Conservation (phyloP, 2,113 vertebrate genomes). For the Saccopteryx leptura region DNA sequence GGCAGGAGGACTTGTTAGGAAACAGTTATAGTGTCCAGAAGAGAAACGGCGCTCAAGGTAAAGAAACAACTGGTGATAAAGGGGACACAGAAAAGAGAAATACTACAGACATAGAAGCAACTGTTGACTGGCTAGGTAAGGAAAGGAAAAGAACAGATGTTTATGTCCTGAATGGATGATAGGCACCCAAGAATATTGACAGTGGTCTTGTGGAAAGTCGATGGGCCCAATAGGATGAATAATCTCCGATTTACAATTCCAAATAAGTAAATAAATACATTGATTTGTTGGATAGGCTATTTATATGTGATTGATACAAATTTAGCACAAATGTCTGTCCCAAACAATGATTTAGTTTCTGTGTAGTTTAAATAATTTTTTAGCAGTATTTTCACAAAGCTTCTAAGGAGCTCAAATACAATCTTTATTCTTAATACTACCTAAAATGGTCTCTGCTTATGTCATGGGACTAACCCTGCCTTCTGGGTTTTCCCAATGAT, state of each 20-base stretch:
- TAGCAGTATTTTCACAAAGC: neutral
- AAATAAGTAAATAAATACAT: slow-evolving; percentile 19
- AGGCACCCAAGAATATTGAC: neutral
- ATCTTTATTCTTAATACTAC: neutral
- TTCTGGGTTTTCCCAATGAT: neutral
- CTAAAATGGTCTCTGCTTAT: neutral
- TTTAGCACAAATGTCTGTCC: neutral
- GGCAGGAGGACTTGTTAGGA: neutral
- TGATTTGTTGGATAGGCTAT: neutral
- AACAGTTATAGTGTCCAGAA: neutral
- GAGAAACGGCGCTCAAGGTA: neutral
- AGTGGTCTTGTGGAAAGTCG: neutral
- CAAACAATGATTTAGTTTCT: neutral
- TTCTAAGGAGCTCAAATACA: neutral
- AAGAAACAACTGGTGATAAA: neutral
- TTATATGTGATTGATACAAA: neutral
- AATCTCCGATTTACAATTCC: neutral
- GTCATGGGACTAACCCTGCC: neutral
- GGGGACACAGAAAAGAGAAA: neutral
- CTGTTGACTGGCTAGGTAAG: neutral
- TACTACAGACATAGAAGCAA: neutral
- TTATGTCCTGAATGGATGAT: neutral
- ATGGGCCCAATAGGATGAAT: neutral
- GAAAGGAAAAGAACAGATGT: neutral
- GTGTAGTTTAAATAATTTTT: neutral